Evolutionary conservation across 2,113 vertebrate genomes (phyloP).

Genomic region (Hemichromis elongatus): DNA sequence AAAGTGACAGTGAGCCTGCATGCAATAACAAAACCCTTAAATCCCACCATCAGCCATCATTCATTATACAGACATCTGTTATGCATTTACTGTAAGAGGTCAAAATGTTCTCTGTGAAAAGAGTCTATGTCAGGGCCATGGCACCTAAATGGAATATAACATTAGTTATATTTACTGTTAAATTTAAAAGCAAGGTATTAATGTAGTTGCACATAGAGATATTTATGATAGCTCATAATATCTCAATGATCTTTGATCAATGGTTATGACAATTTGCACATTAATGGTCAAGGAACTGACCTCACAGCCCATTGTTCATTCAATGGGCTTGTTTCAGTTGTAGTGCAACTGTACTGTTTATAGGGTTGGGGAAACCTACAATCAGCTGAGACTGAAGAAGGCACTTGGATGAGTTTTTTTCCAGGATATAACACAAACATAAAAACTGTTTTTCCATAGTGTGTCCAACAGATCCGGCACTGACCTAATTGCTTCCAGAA

Average conservation of each 20-base stretch:
- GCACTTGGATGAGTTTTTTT: too few relatives aligned
- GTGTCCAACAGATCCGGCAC: not conserved
- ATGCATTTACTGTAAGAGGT: not conserved
- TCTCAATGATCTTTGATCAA: too few relatives aligned
- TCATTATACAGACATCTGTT: not conserved
- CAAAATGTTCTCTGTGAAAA: not conserved
- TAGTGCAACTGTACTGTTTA: too few relatives aligned
- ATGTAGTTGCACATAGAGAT: not conserved
- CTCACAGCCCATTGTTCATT: too few relatives aligned
- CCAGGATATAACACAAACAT: not conserved
- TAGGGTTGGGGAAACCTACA: too few relatives aligned
- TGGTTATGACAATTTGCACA: too few relatives aligned
- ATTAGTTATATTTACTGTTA: not conserved
- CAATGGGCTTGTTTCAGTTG: too few relatives aligned
- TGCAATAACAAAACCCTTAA: not conserved
- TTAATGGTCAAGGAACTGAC: too few relatives aligned
- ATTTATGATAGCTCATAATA: not conserved
- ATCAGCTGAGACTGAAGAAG: too few relatives aligned
- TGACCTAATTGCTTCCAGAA: not conserved
- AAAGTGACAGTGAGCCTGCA: not conserved
- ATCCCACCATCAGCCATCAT: not conserved
- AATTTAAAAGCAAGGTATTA: not conserved
- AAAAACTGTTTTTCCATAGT: not conserved
- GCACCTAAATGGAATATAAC: not conserved
- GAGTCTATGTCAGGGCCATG: not conserved